phyloP scores from a whole-genome alignment of 2,888 invertebrate genomes.

The Drosophila diplacantha region DNA sequence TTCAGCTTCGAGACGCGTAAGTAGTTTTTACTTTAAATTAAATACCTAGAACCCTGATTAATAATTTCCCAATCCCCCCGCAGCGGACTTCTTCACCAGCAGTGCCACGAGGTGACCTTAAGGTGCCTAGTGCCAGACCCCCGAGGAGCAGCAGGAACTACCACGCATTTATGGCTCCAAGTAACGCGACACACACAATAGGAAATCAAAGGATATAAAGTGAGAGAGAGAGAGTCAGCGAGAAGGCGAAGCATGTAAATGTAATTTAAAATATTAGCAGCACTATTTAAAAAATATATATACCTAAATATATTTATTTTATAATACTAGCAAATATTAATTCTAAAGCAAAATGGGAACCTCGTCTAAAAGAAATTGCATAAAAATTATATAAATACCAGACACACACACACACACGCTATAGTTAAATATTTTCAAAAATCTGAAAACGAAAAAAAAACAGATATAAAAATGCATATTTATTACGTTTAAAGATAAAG shows the following conservation, averaged over 20 bases:
- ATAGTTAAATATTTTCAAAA: slow-evolving; percentile 65
- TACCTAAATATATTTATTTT: slow-evolving; percentile 64
- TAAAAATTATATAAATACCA: slow-evolving; percentile 38
- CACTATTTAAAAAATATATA: slow-evolving; percentile 55
- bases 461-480: slow-evolving; percentile 45
- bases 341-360: slow-evolving; percentile 58
- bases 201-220: slow-evolving; percentile 28
- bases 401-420: slow-evolving; percentile 51
- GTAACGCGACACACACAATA: slow-evolving; percentile 23
- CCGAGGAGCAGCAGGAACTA: slow-evolving; percentile 27
- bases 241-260: slow-evolving; percentile 45
- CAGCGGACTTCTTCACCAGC: slow-evolving; percentile 86
- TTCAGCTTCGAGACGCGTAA: slow-evolving; percentile 78
- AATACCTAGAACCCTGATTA: background rate
- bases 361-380: slow-evolving; percentile 48
- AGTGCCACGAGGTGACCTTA: slow-evolving; percentile 85
- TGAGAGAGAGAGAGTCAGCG: slow-evolving; percentile 1
- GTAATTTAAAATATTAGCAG: slow-evolving; percentile 58
- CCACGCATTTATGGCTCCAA: slow-evolving; percentile 63
- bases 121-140: slow-evolving; percentile 72
- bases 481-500: slow-evolving; percentile 58
- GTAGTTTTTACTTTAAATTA: slow-evolving; percentile 28
- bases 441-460: slow-evolving; percentile 25
- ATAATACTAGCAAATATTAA: slow-evolving; percentile 69
- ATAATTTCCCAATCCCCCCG: slow-evolving; percentile 40